Conservation (phyloP, 2,113 vertebrate genomes). For the Ailuropoda melanoleuca region DNA sequence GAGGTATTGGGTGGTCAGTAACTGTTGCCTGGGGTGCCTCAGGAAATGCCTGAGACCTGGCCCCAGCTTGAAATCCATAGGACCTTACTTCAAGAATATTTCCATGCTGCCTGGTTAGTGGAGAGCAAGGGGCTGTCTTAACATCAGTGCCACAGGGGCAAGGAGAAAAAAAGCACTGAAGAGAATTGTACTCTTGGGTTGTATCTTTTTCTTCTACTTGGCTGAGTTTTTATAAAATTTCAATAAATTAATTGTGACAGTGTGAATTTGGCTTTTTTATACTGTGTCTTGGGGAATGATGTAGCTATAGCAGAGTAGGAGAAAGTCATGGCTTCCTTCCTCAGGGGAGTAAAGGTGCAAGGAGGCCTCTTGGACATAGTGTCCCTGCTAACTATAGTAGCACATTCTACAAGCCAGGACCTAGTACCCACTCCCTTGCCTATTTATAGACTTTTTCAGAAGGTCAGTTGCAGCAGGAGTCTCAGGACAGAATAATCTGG, state of each 20-base stretch:
- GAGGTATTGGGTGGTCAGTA: neutral
- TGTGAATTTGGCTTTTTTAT: conserved; percentile 58
- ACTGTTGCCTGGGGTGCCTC: neutral
- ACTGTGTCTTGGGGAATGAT: conserved; percentile 28
- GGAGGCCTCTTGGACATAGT: conserved; percentile 56
- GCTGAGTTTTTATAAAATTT: conserved; percentile 74
- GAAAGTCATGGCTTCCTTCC: conserved; percentile 33
- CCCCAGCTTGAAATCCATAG: conserved; percentile 20
- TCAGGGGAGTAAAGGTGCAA: conserved; percentile 45
- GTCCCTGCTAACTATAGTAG: conserved; percentile 79
- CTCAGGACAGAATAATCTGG: conserved; percentile 29
- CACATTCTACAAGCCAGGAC: conserved; percentile 58
- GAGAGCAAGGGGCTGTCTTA: neutral
- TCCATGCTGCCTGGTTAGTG: neutral
- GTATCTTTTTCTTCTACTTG: conserved; percentile 56
- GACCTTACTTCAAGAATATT: neutral
- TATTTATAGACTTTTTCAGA: conserved; percentile 76
- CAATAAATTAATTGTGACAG: conserved; percentile 75
- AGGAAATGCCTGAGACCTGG: conserved; percentile 20
- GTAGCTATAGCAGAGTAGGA: neutral
- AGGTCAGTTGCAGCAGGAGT: conserved; percentile 58
- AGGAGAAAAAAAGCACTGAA: neutral
- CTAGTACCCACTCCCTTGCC: conserved; percentile 48
- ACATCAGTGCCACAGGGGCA: neutral
- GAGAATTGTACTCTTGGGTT: conserved; percentile 21